These are phyloP conservation scores for Tenthredo notha DNA, from an alignment of 2,888 invertebrate species.

Conservation along the genomic window DNA sequence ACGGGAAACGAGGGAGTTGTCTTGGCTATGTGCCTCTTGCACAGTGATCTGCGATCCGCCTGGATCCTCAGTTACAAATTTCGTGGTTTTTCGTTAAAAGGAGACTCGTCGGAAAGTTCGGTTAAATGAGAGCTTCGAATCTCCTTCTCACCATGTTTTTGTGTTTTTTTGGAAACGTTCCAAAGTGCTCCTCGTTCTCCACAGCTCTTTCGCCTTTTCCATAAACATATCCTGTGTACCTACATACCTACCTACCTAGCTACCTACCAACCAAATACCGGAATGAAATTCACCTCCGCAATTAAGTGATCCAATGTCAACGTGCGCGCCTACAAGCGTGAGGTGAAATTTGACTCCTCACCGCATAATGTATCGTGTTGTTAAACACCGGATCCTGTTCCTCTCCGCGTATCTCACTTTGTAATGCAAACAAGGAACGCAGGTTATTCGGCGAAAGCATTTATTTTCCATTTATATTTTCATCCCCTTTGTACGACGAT, in stretches of 20 bases:
- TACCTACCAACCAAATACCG: background rate
- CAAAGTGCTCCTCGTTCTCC: constrained; percentile 17
- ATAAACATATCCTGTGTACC: background rate
- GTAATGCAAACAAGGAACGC: constrained; percentile 6
- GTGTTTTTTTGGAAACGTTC: background rate
- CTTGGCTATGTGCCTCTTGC: constrained; percentile 18
- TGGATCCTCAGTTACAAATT: constrained; percentile 25
- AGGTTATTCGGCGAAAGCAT: background rate
- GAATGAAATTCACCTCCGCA: constrained; percentile 31
- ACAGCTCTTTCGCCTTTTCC: background rate
- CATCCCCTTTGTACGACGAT: background rate
- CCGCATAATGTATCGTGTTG: background rate
- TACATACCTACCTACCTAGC: background rate
- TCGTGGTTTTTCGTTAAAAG: background rate
- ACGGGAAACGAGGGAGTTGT: constrained; percentile 20
- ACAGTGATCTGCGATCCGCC: constrained; percentile 22
- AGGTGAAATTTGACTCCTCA: constrained; percentile 24
- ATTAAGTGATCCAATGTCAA: constrained; percentile 26
- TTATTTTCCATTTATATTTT: background rate
- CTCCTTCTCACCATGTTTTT: background rate
- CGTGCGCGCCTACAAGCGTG: constrained; percentile 6
- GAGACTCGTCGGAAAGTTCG: background rate
- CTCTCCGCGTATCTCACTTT: constrained; percentile 28
- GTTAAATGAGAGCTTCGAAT: constrained; percentile 17
- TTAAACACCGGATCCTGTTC: constrained; percentile 32